These are phyloP conservation scores for Sitta europaea DNA, from an alignment of 2,113 vertebrate species.

Conservation along the genomic window DNA sequence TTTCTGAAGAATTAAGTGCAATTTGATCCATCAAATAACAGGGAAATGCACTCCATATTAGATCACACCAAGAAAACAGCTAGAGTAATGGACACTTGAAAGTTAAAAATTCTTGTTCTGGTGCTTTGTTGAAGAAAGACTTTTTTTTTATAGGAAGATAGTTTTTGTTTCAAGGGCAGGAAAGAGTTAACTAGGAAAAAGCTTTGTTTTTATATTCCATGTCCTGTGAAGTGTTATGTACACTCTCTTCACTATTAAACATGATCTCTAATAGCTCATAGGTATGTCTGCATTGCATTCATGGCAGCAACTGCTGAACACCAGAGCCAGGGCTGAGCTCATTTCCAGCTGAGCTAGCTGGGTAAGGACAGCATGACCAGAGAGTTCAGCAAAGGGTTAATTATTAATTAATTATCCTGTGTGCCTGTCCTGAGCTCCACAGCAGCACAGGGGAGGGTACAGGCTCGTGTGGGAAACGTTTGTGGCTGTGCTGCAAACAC, in stretches of 20 bases:
- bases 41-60: background rate
- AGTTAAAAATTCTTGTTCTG: background rate
- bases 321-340: background rate
- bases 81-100: background rate
- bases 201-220: background rate
- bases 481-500: background rate
- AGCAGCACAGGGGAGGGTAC: fast-evolving
- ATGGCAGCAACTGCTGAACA: background rate
- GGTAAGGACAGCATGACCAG: background rate
- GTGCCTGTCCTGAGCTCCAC: background rate
- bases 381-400: background rate
- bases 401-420: background rate
- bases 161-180: background rate
- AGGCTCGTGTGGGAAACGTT: fast-evolving
- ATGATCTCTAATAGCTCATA: background rate
- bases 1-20: background rate
- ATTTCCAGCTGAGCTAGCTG: background rate
- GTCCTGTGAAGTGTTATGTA: background rate
- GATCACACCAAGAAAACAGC: background rate
- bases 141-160: background rate
- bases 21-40: background rate
- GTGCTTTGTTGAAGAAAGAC: background rate
- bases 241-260: background rate
- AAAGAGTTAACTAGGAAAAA: background rate
- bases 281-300: background rate